Base-by-base conservation (phyloP, 23 tunicate species). In the Ciona savignyi region DNA sequence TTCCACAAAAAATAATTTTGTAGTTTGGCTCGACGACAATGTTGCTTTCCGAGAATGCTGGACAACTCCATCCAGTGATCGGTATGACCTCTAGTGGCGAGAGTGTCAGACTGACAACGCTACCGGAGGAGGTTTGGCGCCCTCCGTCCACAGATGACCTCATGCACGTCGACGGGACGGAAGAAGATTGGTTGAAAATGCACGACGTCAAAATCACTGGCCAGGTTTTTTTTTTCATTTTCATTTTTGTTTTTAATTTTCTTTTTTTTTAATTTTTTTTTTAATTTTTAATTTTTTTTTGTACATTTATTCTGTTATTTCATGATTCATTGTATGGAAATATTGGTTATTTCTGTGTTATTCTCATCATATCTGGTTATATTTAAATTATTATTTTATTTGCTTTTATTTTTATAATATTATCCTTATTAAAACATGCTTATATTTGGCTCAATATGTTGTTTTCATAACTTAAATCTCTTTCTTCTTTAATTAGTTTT, bases 191-290 rank as follows among this genome's bases (percentile, higher is more conserved):
- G 89, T 48, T 77, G 28, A 77, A 72, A 77, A 65, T 66, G 2
- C 81, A 77, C 26, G 89, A 84, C 34, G 89, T 84, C 62, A 77
- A 62, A 49, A 66, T 84, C 30, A 84, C 76, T 71, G 89, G 89
- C 15, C 89, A 77, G 78, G 89, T 84, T 4, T 4, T 20, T n/a
- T n/a, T n/a, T n/a, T n/a, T n/a, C n/a, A n/a, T n/a, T n/a, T n/a
- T n/a, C n/a, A n/a, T n/a, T n/a, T n/a, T n/a, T n/a, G n/a, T n/a
- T n/a, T n/a, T n/a, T n/a, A n/a, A n/a, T n/a, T n/a, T n/a, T n/a
- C n/a, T n/a, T n/a, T n/a, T n/a, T n/a, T n/a, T n/a, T n/a, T n/a
- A n/a, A n/a, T n/a, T n/a, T n/a, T n/a, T n/a, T n/a, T n/a, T n/a
- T n/a, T n/a, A n/a, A n/a, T n/a, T n/a, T n/a, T n/a, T n/a, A n/a